Evolutionary conservation across 2,888 invertebrate species (phyloP).

Genomic region (Sarcophaga carnaria): DNA sequence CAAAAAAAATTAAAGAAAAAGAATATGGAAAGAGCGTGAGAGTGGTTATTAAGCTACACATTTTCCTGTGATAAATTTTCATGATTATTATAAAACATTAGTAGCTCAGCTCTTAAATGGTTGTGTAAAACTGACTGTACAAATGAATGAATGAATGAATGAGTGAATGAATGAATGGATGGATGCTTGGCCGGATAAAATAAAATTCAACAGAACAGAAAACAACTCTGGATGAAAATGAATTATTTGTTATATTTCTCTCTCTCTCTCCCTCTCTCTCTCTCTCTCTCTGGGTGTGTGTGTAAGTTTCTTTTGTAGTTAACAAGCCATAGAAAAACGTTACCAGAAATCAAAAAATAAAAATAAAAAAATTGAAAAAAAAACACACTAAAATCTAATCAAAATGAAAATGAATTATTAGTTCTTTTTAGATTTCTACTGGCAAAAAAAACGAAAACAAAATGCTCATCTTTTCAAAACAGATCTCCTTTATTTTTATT

Average conservation of each 20-base stretch:
- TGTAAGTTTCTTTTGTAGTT: conserved; percentile 10
- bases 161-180: neutral
- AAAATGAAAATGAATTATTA: conserved; percentile 23
- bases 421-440: neutral
- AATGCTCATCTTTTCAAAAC: neutral
- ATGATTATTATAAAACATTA: conserved; percentile 57
- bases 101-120: conserved; percentile 5
- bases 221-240: conserved; percentile 32
- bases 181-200: conserved; percentile 7
- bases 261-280: neutral
- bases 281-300: no score
- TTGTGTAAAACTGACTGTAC: neutral
- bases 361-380: neutral
- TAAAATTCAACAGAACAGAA: conserved; percentile 7
- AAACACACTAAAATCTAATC: no score
- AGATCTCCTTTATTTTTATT: conserved; percentile 32
- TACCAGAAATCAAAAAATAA: neutral
- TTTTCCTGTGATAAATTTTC: conserved; percentile 52
- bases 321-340: conserved; percentile 44
- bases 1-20: no score
- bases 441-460: no score
- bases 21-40: neutral
- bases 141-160: conserved; percentile 7
- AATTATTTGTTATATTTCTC: conserved; percentile 51
- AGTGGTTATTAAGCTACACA: conserved; percentile 1